Percentiles rank a stretch among this genome's conserved stretches.
Evolutionary conservation across 2,888 invertebrate species (phyloP).

Genomic region (Dryobotodes eremita): DNA sequence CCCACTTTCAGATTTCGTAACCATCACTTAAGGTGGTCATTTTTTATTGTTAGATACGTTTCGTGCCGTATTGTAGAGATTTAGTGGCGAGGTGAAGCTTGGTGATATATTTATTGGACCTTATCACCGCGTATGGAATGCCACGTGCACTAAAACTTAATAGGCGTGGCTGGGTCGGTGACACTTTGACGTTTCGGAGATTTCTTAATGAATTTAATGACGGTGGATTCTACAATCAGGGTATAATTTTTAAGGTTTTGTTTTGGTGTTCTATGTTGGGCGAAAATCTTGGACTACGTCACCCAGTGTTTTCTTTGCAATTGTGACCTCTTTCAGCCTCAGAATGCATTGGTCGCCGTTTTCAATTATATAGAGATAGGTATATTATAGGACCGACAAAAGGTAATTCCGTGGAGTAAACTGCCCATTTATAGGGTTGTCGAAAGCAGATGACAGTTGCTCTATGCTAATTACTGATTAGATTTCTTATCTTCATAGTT

Average conservation of each 20-base stretch:
- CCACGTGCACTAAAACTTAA: slow-evolving; percentile 68
- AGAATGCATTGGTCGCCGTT: background rate
- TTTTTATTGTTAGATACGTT: slow-evolving; percentile 87
- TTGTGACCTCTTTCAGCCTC: background rate
- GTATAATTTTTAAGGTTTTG: background rate
- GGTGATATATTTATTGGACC: slow-evolving; percentile 87
- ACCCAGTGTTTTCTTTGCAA: background rate
- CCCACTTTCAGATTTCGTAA: slow-evolving; percentile 79
- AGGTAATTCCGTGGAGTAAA: too few relatives aligned
- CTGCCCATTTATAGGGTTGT: background rate
- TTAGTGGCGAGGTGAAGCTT: slow-evolving; percentile 78
- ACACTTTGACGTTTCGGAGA: slow-evolving; percentile 48
- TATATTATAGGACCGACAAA: background rate
- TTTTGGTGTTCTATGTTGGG: background rate
- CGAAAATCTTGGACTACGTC: background rate
- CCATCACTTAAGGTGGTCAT: slow-evolving; percentile 81
- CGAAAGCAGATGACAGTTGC: background rate
- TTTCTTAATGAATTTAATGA: slow-evolving; percentile 45
- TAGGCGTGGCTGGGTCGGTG: slow-evolving; percentile 68
- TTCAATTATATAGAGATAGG: too few relatives aligned
- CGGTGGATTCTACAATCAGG: background rate
- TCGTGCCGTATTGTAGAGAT: slow-evolving; percentile 82
- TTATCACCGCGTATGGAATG: slow-evolving; percentile 86
- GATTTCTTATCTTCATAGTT: background rate
- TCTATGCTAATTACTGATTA: background rate